These are phyloP conservation scores for Orthosia gothica DNA, from an alignment of 2,888 invertebrate genomes.

Conservation along the genomic window DNA sequence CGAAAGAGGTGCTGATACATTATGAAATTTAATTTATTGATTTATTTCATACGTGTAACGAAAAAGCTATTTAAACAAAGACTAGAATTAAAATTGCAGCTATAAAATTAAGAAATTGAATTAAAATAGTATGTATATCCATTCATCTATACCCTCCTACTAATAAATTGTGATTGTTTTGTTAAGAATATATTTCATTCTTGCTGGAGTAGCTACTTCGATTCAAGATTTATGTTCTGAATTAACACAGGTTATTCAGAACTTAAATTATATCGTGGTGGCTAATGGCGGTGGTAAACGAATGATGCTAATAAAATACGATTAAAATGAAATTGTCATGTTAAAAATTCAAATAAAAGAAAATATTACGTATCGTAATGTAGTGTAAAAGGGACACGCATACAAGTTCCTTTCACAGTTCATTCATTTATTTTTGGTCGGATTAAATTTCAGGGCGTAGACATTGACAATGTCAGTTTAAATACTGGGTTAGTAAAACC, in stretches of 20 bases:
- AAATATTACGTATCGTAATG: too few relatives aligned
- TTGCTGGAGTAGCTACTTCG: background rate
- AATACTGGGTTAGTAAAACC: too few relatives aligned
- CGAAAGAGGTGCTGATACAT: background rate
- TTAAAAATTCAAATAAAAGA: too few relatives aligned
- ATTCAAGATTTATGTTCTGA: background rate
- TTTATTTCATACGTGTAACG: background rate
- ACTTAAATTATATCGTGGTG: too few relatives aligned
- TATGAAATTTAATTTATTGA: background rate
- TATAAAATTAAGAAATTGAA: background rate
- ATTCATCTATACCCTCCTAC: background rate
- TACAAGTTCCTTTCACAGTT: too few relatives aligned
- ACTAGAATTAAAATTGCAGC: background rate
- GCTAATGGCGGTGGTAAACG: too few relatives aligned
- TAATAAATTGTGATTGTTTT: background rate
- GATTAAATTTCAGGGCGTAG: too few relatives aligned
- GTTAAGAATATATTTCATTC: background rate
- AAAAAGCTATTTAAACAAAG: constrained; percentile 2
- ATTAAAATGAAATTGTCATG: too few relatives aligned
- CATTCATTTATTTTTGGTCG: too few relatives aligned
- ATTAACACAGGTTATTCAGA: background rate
- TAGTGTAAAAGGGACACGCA: too few relatives aligned
- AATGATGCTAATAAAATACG: too few relatives aligned
- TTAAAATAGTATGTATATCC: background rate
- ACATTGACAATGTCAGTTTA: too few relatives aligned